Percentiles rank a stretch among this genome's conserved stretches.
phyloP scores from a whole-genome alignment of 2,113 vertebrate genomes.

The Crotalus helleri region DNA sequence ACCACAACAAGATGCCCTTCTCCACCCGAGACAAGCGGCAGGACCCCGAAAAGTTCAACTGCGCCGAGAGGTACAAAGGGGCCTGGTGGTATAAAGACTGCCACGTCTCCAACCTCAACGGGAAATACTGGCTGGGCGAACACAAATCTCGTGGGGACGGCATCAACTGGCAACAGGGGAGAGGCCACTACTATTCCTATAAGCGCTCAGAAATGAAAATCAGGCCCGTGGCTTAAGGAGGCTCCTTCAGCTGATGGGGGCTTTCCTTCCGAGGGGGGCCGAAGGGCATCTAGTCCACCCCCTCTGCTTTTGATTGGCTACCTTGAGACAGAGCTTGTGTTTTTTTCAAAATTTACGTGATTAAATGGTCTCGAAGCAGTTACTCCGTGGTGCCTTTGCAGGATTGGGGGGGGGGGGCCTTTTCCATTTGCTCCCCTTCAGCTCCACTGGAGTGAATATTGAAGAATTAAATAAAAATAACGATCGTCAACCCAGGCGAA shows the following conservation, averaged over 20 bases:
- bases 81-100: not conserved
- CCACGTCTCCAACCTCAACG: not conserved
- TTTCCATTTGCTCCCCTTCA: not conserved
- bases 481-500: not conserved
- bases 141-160: not conserved
- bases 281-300: not conserved
- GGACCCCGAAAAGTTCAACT: not conserved
- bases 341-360: not conserved
- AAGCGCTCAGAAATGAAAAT: no score
- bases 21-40: not conserved
- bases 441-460: not conserved
- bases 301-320: not conserved
- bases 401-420: rapidly evolving
- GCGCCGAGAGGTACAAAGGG: not conserved
- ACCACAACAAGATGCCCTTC: not conserved
- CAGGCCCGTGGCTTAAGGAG: no score
- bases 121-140: not conserved
- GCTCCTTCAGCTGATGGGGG: not conserved
- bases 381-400: not conserved
- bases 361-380: not conserved
- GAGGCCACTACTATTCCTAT: no score
- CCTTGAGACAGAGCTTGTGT: not conserved
- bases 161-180: no score
- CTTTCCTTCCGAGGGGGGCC: not conserved
- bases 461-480: not conserved